Base-by-base conservation (phyloP, 2,888 invertebrate genomes). In the Carpatolechia fugitivella region DNA sequence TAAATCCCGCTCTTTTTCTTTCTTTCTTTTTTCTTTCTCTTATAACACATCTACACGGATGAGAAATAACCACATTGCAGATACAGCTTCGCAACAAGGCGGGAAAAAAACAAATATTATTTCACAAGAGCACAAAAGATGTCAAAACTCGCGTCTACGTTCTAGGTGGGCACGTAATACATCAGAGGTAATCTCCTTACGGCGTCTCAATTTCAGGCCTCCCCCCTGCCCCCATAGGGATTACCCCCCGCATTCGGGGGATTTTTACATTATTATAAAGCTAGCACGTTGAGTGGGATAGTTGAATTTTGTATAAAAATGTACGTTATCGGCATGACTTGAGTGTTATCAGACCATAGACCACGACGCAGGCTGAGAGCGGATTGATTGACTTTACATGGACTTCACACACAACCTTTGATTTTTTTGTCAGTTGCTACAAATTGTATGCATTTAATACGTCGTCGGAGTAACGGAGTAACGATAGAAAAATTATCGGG, bases 181-280 rank as follows among this genome's bases (percentile, higher is more conserved):
- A 82, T 84, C 82, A 81, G 73, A 70, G 65, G 80, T 87, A 87
- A 88, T 87, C 87, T 86, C 80, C 86, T 88, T 86, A 86, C 77
- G 76, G 74, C 77, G 78, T 78, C 84, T 83, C 83, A 82, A 85
- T 85, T 82, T 78, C 77, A 74, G 61, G 8, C 40, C 63, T 58
- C 57, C 64, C 55, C 60, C 64, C 63, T 66, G n/a, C n/a, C 72
- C 70, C 14, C 36, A 13, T 2, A 18, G 78, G 77, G 83, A 81
- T 76, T 76, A 76, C 74, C 59, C 57, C 16, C 18, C 40, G 6
- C 68, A 72, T 76, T 41, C 11, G 20, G 18, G 18, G 18, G 40
- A 41, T 76, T 76, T 76, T 74, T 74, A 72, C 71, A 68, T 69
- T 75, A 65, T 66, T 64, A 62, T 62, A 64, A 60, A 57, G 57